These are phyloP conservation scores for Ophiothrix spiculata DNA, from an alignment of 35 echinoderm and acorn worm species.

Conservation along the genomic window DNA sequence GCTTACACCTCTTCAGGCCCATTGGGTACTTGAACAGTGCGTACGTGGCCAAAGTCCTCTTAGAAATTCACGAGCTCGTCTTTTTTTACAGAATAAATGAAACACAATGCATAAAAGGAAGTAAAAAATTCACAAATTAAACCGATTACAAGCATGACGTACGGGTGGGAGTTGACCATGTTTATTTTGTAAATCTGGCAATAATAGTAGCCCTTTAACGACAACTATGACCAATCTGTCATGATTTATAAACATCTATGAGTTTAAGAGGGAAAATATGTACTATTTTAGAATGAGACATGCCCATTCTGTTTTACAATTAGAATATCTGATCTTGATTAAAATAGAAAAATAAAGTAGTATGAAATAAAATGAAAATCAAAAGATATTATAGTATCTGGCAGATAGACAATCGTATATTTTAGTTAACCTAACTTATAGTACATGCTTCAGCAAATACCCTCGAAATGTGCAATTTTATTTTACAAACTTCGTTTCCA, in stretches of 20 bases:
- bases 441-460: too few relatives aligned
- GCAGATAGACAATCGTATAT: background rate
- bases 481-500: too few relatives aligned
- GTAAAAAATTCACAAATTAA: background rate
- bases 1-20: background rate
- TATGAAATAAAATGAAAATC: background rate
- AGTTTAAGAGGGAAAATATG: background rate
- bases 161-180: conserved; percentile 30
- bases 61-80: background rate
- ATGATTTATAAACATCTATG: conserved; percentile 18
- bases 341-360: background rate
- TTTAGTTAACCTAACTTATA: background rate
- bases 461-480: too few relatives aligned
- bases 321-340: background rate
- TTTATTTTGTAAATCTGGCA: conserved; percentile 53
- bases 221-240: conserved; percentile 46
- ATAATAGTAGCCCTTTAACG: conserved; percentile 36
- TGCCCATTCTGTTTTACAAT: background rate
- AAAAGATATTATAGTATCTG: background rate
- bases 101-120: background rate
- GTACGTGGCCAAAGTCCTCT: conserved; percentile 10
- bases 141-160: conserved; percentile 21
- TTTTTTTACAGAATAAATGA: background rate
- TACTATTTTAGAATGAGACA: background rate
- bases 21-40: background rate